Evolutionary conservation across 2,888 invertebrate species (phyloP).

Genomic region (Xestia xanthographa): DNA sequence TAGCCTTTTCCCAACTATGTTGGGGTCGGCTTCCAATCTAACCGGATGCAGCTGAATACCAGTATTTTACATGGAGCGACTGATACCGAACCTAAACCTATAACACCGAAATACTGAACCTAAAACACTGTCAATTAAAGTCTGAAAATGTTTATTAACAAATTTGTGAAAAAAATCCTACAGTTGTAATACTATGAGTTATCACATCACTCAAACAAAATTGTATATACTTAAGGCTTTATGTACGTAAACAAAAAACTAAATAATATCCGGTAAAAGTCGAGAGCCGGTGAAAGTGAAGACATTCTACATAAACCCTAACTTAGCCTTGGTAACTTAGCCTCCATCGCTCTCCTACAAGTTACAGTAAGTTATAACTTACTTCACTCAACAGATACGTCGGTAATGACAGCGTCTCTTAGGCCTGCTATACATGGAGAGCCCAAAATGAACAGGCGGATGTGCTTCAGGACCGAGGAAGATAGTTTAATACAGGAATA

Average conservation of each 20-base stretch:
- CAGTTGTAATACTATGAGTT: background rate
- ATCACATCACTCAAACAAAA: background rate
- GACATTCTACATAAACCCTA: slow-evolving; percentile 35
- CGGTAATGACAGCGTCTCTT: slow-evolving; percentile 52
- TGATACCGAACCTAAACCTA: too few relatives aligned
- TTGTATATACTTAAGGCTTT: slow-evolving; percentile 1
- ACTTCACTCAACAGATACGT: slow-evolving; percentile 55
- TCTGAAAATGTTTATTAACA: background rate
- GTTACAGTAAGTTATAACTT: slow-evolving; percentile 50
- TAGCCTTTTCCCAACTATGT: too few relatives aligned
- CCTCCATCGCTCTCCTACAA: slow-evolving; percentile 33
- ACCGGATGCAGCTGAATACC: too few relatives aligned
- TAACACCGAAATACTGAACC: too few relatives aligned
- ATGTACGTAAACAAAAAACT: background rate
- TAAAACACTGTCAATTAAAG: background rate
- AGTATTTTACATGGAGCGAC: too few relatives aligned
- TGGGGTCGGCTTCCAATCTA: too few relatives aligned
- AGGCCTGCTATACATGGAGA: slow-evolving; percentile 19
- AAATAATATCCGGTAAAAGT: background rate
- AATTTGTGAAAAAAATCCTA: background rate
- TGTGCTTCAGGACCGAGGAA: background rate
- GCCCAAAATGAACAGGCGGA: background rate
- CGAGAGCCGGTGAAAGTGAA: slow-evolving; percentile 28
- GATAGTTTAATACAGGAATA: background rate
- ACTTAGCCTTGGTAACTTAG: slow-evolving; percentile 34